Base-by-base conservation (phyloP, 2,888 invertebrate genomes). In the Patella pellucida region DNA sequence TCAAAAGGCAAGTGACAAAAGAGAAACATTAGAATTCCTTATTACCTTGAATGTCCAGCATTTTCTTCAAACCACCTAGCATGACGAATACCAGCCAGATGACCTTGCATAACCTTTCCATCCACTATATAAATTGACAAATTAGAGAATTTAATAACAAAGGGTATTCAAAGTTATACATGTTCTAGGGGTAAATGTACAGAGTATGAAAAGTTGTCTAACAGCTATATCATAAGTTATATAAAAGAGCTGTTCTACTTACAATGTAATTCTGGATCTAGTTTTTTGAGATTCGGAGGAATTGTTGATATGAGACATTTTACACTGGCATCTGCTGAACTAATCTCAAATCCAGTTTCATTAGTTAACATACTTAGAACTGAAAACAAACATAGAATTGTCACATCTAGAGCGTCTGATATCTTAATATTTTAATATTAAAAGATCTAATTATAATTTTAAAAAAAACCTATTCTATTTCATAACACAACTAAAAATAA, bases 11-110 rank as follows among this genome's bases (percentile, higher is more conserved):
- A 7, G 4, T 4, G 5, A 31, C 31, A 31, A 31, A 31, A 31
- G 9, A 41, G 41, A 41, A 41, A 41, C 7, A 41, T 4, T 9
- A 41, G 41, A 41, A 41, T 9, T 41, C 9, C 9, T 41, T 19
- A 62, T 72, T 80, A 88, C 87, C 88, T 97, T 7, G 98, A 97
- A 91, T 98, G 98, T 89, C 96, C 97, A 0, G 97, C 97, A 88
- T 98, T 97, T 91, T 98, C 98, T 89, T 98, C 98, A 90, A 98
- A 98, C 99, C 99, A 99, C 51, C 97, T 94, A 77, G 97, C 96
- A 91, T 99, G 99, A 50, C 98, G 93, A 79, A 99, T 97, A 0
- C 98, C 97, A 0, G 97, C 96, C 87, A 98, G 92, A 90, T 98
- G 97, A 74, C 96, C 94, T 91, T 95, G 95, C 92, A 97, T 94